Percentiles rank a stretch among this genome's conserved stretches.
These are phyloP conservation scores for Drosophila subquinaria DNA, from an alignment of 2,888 invertebrate genomes.

Conservation along the genomic window DNA sequence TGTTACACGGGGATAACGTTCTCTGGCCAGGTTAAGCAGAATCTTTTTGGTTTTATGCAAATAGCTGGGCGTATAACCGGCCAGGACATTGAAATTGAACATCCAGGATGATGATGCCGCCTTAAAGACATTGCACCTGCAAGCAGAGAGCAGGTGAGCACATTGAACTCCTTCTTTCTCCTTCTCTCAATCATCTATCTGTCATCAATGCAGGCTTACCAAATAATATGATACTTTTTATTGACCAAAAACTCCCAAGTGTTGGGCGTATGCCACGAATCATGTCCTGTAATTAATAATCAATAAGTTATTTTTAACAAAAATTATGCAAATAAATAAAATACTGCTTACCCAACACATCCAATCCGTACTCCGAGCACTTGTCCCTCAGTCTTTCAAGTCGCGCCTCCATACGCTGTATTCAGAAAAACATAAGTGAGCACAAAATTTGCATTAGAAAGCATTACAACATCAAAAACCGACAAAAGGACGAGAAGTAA, in stretches of 20 bases:
- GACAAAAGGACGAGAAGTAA: too few species aligned
- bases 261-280: slow-evolving; percentile 88
- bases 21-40: slow-evolving; percentile 91
- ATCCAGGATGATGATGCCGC: slow-evolving; percentile 96
- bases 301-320: background rate
- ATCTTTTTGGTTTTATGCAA: slow-evolving; percentile 92
- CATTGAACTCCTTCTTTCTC: background rate
- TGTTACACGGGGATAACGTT: slow-evolving; percentile 92
- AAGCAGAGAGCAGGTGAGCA: background rate
- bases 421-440: slow-evolving; percentile 26
- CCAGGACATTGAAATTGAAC: slow-evolving; percentile 95
- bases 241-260: slow-evolving; percentile 95
- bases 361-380: slow-evolving; percentile 84
- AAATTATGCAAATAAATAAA: background rate
- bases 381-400: slow-evolving; percentile 84
- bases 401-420: slow-evolving; percentile 85
- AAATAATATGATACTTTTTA: slow-evolving; percentile 92
- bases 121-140: slow-evolving; percentile 92
- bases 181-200: background rate
- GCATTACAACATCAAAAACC: background rate
- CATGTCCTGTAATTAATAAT: slow-evolving; percentile 80
- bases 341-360: slow-evolving; percentile 80
- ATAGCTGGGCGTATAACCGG: slow-evolving; percentile 92
- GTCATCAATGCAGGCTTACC: slow-evolving; percentile 86
- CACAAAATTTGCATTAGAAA: too few species aligned